Conservation (phyloP, 2,888 invertebrate genomes). For the Drosophila tripunctata region DNA sequence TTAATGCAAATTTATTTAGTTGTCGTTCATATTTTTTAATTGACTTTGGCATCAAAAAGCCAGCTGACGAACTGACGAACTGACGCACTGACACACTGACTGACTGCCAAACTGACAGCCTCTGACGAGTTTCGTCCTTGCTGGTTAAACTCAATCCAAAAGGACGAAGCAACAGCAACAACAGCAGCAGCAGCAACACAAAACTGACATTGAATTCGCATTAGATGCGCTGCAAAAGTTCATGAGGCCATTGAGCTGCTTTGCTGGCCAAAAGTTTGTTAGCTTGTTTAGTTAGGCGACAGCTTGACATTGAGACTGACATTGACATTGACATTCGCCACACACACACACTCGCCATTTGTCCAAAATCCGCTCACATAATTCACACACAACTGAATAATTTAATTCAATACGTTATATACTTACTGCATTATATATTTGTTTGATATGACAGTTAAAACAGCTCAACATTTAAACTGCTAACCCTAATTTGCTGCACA, state of each 20-base stretch:
- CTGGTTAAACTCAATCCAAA: no score
- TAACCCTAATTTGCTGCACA: slow-evolving; percentile 29
- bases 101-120: not conserved
- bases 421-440: no score
- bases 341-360: slow-evolving; percentile 27
- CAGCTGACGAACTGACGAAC: slow-evolving; percentile 17
- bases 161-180: slow-evolving; percentile 10
- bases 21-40: slow-evolving; percentile 62
- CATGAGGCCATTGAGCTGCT: slow-evolving; percentile 63
- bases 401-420: slow-evolving; percentile 22
- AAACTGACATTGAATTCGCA: slow-evolving; percentile 69
- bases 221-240: slow-evolving; percentile 71
- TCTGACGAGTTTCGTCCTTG: slow-evolving; percentile 45
- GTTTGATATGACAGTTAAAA: not conserved
- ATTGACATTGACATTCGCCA: slow-evolving; percentile 63
- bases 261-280: slow-evolving; percentile 34
- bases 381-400: slow-evolving; percentile 19
- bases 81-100: slow-evolving; percentile 13
- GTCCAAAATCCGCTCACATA: slow-evolving; percentile 15
- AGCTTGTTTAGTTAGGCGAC: slow-evolving; percentile 57
- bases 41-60: slow-evolving; percentile 55
- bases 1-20: slow-evolving; percentile 66
- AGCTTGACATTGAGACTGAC: slow-evolving; percentile 61
- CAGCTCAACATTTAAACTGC: slow-evolving; percentile 14
- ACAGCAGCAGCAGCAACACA: slow-evolving; percentile 8